Conservation (phyloP, 2,888 invertebrate genomes). For the Drosophila colorata region DNA sequence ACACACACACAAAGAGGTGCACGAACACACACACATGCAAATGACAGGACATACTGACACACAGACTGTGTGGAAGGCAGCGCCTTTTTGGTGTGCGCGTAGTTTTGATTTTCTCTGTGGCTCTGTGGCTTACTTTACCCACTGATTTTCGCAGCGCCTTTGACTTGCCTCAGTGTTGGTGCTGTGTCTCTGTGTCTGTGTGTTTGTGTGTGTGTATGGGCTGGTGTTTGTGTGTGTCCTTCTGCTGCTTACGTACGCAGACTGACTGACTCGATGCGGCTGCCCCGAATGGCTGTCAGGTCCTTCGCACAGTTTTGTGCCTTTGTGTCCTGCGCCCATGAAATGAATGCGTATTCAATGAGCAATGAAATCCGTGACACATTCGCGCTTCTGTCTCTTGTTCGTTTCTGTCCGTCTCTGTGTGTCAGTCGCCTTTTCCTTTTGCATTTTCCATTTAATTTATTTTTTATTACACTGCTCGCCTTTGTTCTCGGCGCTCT, state of each 20-base stretch:
- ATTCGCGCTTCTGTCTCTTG: constrained; percentile 70
- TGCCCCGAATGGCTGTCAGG: constrained; percentile 71
- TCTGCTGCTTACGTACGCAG: constrained; percentile 82
- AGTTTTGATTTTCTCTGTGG: constrained; percentile 79
- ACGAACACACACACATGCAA: constrained; percentile 48
- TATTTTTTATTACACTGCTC: constrained; percentile 75
- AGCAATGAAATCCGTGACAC: constrained; percentile 82
- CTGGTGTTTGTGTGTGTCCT: constrained; percentile 70
- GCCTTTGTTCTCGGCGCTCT: constrained; percentile 56
- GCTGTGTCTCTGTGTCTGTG: constrained; percentile 15
- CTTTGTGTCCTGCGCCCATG: constrained; percentile 57
- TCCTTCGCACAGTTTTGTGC: constrained; percentile 51
- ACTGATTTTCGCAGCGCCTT: constrained; percentile 67
- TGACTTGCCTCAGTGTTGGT: constrained; percentile 46
- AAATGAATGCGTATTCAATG: constrained; percentile 81
- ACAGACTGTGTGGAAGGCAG: constrained; percentile 47
- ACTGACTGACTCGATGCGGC: constrained; percentile 81
- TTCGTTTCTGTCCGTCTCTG: constrained; percentile 15
- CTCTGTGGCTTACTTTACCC: constrained; percentile 74
- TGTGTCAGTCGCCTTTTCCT: constrained; percentile 39
- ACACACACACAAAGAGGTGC: constrained; percentile 21
- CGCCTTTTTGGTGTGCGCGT: constrained; percentile 75
- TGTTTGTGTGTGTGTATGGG: constrained; percentile 22
- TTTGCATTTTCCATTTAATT: constrained; percentile 79
- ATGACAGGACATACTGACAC: constrained; percentile 54